Evolutionary conservation across 1,140 invertebrate species (phyloP), one percentile per base, ranked within the genome.

Genomic region (Campodea augens): DNA sequence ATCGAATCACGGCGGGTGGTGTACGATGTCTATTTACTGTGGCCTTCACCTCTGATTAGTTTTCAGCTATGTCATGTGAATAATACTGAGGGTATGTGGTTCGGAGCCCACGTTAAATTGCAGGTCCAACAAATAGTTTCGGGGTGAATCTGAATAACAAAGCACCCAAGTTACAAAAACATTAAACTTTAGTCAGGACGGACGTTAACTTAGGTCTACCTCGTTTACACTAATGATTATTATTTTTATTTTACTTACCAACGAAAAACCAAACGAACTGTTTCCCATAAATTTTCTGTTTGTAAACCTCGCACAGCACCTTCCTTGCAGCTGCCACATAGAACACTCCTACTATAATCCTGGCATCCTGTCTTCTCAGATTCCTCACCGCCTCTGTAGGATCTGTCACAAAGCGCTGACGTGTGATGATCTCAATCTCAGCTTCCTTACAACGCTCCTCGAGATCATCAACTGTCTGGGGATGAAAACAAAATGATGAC

Each of bases 261-360:
- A 99, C 98, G 62, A 98, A 93, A 61, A 98, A 96, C 95, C 95
- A 99, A 0, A 98, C 93, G 66, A 96, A 91, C 27, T 85, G 85
- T 55, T 88, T 86, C 2, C 93, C 95, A 58, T 90, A 98, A 1
- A 99, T 67, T 39, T 81, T 79, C 51, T 95, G 84, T 55, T 90
- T 90, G 63, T 91, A 98, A 53, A 97, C 77, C 67, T 98, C 92
- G 63, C 95, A 99, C 3, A 99, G 75, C 0, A 99, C 95, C 45
- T 85, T 69, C 27, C 93, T 69, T 0, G 95, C 95, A 23, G 91
- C 92, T 1, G 92, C 90, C 12, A 92, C 91, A 64, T 98, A 99
- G 67, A 98, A 98, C 12, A 99, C 70, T 2, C 95, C 96, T 12
- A 98, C 87, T 47, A 98, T 93, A 44, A 98, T 93, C 47, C 95